Base-by-base conservation (phyloP, 2,113 vertebrate genomes). In the Barbus barbus region DNA sequence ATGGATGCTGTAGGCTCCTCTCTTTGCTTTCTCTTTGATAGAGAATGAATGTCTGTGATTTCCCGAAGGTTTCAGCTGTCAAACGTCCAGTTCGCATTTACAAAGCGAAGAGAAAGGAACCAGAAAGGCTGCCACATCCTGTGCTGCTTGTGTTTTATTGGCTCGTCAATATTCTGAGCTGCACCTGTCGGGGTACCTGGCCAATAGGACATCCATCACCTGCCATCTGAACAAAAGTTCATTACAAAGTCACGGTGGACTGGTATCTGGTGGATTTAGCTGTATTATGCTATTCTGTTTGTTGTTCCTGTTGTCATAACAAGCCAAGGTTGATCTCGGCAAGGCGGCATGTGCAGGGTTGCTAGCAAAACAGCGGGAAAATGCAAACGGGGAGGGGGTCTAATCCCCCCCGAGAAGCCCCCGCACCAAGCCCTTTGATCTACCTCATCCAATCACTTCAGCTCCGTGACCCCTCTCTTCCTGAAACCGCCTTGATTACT, bases 261-360 rank as follows among this genome's bases (percentile, higher is more conserved):
- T 26, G 81, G 69, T 83, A 36, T 80, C 86, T 87, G 84, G 84
- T 88, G 81, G 86, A 83, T 86, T 88, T 87, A 87, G 83, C 84
- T 67, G 53, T 85, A 83, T 89, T 90, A 83, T 84, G 67, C 82
- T 83, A 88, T 89, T 90, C 87, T 87, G 88, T 88, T 89, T 89
- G 88, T 88, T 90, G 86, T 87, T 87, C 76, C 88, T 78, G 84
- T 89, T 88, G 88, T 88, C 88, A 87, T 90, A 88, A 89, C 88
- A 88, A 87, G 84, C 84, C 88, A 86, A 83, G 87, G 87, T 87
- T 88, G 85, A 84, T 86, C 86, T 87, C 85, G 83, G 86, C 83
- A 84, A 88, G 84, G 81, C 86, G 83, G 83, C 83, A 46, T 58
- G 81, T 86, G 86, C 72, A 84, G 84, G 82, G 65, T 82, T 87